Evolutionary conservation across 1,140 invertebrate species (phyloP), one percentile per base, ranked within the genome.

Genomic region (Pseudomyrmex cubaensis): DNA sequence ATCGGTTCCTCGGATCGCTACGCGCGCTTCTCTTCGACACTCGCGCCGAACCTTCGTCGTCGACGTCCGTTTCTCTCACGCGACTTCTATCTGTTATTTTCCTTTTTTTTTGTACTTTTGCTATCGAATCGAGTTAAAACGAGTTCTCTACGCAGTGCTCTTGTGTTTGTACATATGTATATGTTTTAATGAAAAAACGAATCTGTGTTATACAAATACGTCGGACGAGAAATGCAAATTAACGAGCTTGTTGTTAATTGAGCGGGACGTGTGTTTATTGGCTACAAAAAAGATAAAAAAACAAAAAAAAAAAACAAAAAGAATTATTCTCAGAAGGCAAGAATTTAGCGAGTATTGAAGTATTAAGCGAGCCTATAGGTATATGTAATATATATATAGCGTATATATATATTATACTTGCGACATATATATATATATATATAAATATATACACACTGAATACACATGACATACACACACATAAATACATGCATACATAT

Each of bases 311-410:
- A n/a, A n/a, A n/a, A n/a, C n/a, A n/a, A n/a, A n/a, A n/a, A n/a
- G n/a, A 57, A 70, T 50, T 77, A 17, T 72, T 74, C 72, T 85
- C 69, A 82, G 63, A 84, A 85, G 69, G 64, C 72, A 69, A 35
- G 70, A 67, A 85, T 84, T 78, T 63, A 63, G 62, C n/a, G 62
- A 25, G 63, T 69, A 67, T 78, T 76, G 54, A 85, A 84, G 85
- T 87, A 87, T 87, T 87, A 84, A 87, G 82, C 74, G 84, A 90
- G 86, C 89, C 89, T 90, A 89, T 86, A 86, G 64, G 82, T 83
- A 84, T 90, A 84, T 77, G 80, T 83, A 86, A 84, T 84, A 86
- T 82, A 86, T 35, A 35, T 35, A 35, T 35, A 35, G 35, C 5
- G 35, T 87, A 86, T 77, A 85, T 85, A 88, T 82, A 84, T 56